Conservation (phyloP, 2,888 invertebrate genomes). For the Orgyia antiqua region DNA sequence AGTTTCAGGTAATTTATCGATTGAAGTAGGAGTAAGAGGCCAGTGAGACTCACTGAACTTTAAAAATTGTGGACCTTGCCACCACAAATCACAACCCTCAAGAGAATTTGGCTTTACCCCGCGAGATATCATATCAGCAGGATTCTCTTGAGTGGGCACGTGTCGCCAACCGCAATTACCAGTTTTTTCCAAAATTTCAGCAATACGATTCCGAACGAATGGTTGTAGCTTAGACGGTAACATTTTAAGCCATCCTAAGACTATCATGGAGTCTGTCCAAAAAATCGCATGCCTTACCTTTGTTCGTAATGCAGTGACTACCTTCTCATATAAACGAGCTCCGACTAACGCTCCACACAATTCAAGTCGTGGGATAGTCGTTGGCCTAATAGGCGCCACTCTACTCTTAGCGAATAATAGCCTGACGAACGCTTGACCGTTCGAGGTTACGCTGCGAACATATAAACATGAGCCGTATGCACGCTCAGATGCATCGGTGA, state of each 20-base stretch:
- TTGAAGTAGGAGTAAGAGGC: too few relatives aligned
- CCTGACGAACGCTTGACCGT: not conserved
- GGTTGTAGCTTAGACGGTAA: constrained; percentile 19
- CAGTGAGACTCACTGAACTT: not conserved
- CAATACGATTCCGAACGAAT: constrained; percentile 27
- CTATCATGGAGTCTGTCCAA: constrained; percentile 30
- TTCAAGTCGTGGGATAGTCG: constrained; percentile 5
- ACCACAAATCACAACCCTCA: not conserved
- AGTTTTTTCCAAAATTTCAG: constrained; percentile 21
- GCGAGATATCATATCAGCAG: not conserved
- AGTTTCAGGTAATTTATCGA: not conserved
- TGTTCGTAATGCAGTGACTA: not conserved
- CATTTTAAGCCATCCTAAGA: constrained; percentile 27
- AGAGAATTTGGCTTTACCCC: not conserved
- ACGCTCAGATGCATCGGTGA: not conserved
- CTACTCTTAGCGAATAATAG: not conserved
- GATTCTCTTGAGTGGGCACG: not conserved
- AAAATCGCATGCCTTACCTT: constrained; percentile 4
- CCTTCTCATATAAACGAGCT: not conserved
- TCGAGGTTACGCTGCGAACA: too few relatives aligned
- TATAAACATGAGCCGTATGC: too few relatives aligned
- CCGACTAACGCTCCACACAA: too few relatives aligned
- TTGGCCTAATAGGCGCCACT: not conserved
- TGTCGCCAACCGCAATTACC: not conserved
- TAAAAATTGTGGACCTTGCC: not conserved